Percentiles rank a stretch among this genome's conserved stretches.
phyloP scores from a whole-genome alignment of 53 echinoderm and acorn worm genomes.

The Paelopatides confundens region DNA sequence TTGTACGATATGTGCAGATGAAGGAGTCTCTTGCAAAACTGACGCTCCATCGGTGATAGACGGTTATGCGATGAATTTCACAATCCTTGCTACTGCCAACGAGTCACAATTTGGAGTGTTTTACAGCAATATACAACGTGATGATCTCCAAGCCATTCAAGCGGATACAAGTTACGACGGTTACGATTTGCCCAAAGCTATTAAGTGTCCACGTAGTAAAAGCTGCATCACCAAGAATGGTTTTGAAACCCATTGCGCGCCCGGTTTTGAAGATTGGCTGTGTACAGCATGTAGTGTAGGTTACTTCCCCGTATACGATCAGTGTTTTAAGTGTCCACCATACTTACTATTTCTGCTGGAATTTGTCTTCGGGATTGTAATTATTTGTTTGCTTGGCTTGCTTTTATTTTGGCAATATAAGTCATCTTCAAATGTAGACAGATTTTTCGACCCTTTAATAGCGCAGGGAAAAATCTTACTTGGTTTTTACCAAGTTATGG shows the following conservation, averaged over 20 bases:
- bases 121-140: background rate
- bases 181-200: background rate
- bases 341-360: background rate
- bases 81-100: background rate
- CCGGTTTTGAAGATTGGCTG: background rate
- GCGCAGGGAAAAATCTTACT: slow-evolving; percentile 10
- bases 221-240: background rate
- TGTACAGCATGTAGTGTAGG: background rate
- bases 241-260: background rate
- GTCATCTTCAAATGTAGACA: background rate
- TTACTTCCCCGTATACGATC: background rate
- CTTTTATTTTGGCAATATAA: background rate
- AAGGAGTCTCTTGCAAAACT: background rate
- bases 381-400: background rate
- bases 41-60: background rate
- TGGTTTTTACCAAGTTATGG: slow-evolving; percentile 14
- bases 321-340: background rate
- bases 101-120: background rate
- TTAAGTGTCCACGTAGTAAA: background rate
- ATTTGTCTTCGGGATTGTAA: background rate
- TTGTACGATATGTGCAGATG: background rate
- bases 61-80: slow-evolving; percentile 19
- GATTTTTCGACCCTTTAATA: background rate
- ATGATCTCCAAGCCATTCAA: background rate
- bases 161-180: background rate